Conservation (phyloP, 2,888 invertebrate genomes). For the Silvanus unidentatus region DNA sequence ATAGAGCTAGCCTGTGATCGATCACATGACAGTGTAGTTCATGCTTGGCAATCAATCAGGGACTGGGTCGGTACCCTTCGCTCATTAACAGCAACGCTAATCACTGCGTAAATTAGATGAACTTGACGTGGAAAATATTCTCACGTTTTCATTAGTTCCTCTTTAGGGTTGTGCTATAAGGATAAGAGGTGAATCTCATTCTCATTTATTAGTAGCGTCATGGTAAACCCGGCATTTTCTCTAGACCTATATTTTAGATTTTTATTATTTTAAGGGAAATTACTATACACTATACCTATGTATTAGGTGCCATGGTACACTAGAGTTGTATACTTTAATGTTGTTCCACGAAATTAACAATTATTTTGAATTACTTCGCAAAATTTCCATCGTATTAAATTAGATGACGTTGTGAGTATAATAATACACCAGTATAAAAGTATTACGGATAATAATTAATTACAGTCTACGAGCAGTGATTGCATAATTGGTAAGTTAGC, state of each 20-base stretch:
- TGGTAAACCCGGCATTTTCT: no score
- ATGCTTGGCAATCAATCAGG: slow-evolving; percentile 37
- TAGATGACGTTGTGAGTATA: no score
- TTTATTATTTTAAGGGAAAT: no score
- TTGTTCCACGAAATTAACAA: neutral
- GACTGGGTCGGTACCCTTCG: slow-evolving; percentile 25
- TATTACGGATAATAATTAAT: slow-evolving; percentile 16
- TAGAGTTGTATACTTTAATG: no score
- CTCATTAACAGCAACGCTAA: slow-evolving; percentile 34
- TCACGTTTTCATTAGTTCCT: slow-evolving; percentile 18
- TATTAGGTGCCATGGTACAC: no score
- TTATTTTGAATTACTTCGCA: neutral
- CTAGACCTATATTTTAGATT: no score
- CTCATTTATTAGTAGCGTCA: no score
- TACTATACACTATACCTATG: no score
- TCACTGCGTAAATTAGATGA: slow-evolving; percentile 25
- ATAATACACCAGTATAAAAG: no score
- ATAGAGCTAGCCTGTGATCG: slow-evolving; percentile 34
- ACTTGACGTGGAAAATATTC: slow-evolving; percentile 24
- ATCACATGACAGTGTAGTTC: slow-evolving; percentile 39
- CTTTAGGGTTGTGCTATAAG: neutral
- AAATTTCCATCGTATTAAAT: no score
- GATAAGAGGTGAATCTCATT: no score
- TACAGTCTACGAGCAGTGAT: slow-evolving; percentile 27
- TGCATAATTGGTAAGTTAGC: slow-evolving; percentile 43